phyloP scores from a whole-genome alignment of 2,797 vertebrate species.

The Sebastes elongatus region DNA sequence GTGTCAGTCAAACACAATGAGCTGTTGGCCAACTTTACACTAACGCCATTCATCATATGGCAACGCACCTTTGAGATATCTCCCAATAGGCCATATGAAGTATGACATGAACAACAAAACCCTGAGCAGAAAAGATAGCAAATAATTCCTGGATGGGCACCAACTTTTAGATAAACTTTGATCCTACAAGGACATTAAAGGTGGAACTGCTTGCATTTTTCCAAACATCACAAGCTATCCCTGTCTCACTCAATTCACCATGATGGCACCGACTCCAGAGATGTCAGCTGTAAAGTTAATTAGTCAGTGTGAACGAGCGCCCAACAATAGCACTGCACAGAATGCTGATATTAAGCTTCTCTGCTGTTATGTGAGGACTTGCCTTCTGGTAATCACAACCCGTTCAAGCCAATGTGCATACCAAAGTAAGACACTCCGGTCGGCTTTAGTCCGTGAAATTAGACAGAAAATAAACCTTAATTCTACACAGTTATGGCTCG shows the following conservation, averaged over 20 bases:
- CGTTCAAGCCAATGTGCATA: conserved; percentile 8
- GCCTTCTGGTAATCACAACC: conserved; percentile 23
- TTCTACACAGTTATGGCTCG: neutral
- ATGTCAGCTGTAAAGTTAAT: conserved; percentile 37
- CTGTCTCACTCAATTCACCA: conserved; percentile 16
- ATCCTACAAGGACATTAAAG: conserved; percentile 14
- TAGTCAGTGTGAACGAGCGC: conserved; percentile 29
- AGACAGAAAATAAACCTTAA: conserved; percentile 6
- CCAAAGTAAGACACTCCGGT: neutral
- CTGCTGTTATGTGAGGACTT: conserved; percentile 4
- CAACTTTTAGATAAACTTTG: neutral
- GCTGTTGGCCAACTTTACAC: neutral
- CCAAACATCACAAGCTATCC: neutral
- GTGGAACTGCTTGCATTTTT: conserved; percentile 3
- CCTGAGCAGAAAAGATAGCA: neutral
- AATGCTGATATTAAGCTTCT: conserved; percentile 11
- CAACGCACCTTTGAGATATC: neutral
- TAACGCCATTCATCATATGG: neutral
- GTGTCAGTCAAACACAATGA: neutral
- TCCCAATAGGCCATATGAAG: neutral
- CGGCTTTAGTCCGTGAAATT: neutral
- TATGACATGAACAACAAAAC: neutral
- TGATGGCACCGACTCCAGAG: neutral
- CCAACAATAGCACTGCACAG: conserved; percentile 26
- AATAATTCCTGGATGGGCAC: neutral